Evolutionary conservation across 2,797 vertebrate species (phyloP).

Genomic region (Melanotaenia boesemani): DNA sequence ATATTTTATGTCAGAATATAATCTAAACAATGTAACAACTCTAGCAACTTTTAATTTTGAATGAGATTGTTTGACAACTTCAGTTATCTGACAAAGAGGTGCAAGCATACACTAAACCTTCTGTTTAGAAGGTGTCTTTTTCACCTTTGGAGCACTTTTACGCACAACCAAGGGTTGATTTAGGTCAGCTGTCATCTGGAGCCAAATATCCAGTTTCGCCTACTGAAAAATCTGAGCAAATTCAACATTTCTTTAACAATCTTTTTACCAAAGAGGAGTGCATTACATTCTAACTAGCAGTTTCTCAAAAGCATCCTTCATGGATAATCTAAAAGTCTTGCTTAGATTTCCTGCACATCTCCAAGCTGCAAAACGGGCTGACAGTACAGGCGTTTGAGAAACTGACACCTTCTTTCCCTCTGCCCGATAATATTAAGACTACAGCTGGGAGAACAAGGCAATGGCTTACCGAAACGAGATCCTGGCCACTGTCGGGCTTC

Average conservation of each 20-base stretch:
- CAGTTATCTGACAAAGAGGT: background rate
- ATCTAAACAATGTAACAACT: slow-evolving; percentile 3
- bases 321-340: slow-evolving; percentile 34
- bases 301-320: slow-evolving; percentile 10
- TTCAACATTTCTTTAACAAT: slow-evolving; percentile 25
- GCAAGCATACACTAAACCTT: background rate
- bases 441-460: slow-evolving; percentile 27
- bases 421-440: slow-evolving; percentile 14
- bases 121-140: slow-evolving; percentile 50
- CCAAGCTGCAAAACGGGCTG: slow-evolving; percentile 9
- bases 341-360: slow-evolving; percentile 27
- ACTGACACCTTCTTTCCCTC: slow-evolving; percentile 25
- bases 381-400: slow-evolving; percentile 17
- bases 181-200: slow-evolving; percentile 65
- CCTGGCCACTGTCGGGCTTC: slow-evolving; percentile 65
- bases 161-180: slow-evolving; percentile 50
- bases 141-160: slow-evolving; percentile 62
- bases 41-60: slow-evolving; percentile 18
- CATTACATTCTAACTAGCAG: slow-evolving; percentile 19
- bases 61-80: background rate
- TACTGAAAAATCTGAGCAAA: slow-evolving; percentile 28
- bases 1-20: background rate
- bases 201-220: slow-evolving; percentile 38
- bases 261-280: slow-evolving; percentile 3
- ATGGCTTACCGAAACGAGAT: slow-evolving; percentile 74